Evolutionary conservation across 1,140 invertebrate genomes (phyloP).

Genomic region (Brachionus rotundiformis): DNA sequence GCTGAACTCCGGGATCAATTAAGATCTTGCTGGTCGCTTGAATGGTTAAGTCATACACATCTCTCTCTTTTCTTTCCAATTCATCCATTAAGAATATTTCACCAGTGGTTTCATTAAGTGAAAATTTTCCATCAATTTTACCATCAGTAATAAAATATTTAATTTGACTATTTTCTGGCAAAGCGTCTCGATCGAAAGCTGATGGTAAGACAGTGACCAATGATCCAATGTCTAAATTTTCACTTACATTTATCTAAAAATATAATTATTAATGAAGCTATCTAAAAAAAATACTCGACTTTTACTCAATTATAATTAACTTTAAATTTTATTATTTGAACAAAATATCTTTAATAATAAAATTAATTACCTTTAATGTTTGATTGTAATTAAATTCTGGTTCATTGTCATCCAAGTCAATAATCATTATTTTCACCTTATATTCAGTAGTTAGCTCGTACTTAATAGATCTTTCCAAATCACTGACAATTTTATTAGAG

Average conservation of each 20-base stretch:
- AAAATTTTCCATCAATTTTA: background rate
- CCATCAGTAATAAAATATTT: constrained; percentile 33
- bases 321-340: too few species aligned
- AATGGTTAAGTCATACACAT: background rate
- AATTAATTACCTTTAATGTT: background rate
- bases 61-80: background rate
- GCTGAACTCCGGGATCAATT: background rate
- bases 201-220: constrained; percentile 21
- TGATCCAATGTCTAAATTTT: constrained; percentile 39
- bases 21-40: background rate
- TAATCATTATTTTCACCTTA: constrained; percentile 28
- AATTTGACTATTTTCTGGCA: constrained; percentile 13
- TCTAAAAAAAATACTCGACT: too few species aligned
- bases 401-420: constrained; percentile 50
- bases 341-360: too few species aligned
- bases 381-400: background rate
- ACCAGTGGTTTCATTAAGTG: constrained; percentile 14
- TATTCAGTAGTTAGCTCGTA: constrained; percentile 15
- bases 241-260: background rate
- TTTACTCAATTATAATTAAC: too few species aligned
- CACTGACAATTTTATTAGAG: background rate
- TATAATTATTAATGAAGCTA: too few species aligned
- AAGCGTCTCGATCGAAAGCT: constrained; percentile 20
- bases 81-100: constrained; percentile 27
- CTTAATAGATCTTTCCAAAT: constrained; percentile 2